Percentiles rank a stretch among this genome's conserved stretches.
phyloP scores from a whole-genome alignment of 23 tunicate genomes.

The Ascidia mentula region DNA sequence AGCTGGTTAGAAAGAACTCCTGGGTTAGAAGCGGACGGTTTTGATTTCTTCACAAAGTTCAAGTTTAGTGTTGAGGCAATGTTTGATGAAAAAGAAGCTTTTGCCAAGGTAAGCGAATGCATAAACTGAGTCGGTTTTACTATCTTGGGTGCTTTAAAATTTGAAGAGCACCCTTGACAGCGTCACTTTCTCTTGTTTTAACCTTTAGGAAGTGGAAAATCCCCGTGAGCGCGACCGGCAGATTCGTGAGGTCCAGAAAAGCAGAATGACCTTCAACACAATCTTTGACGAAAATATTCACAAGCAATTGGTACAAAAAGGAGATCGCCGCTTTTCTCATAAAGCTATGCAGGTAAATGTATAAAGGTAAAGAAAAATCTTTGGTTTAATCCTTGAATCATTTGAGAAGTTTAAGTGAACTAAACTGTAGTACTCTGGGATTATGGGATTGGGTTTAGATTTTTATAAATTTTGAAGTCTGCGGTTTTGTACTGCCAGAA shows the following conservation, averaged over 20 bases:
- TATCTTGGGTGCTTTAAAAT: no score
- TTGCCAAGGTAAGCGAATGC: slow-evolving; percentile 86
- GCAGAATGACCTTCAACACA: slow-evolving; percentile 32
- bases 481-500: no score
- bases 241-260: slow-evolving; percentile 5
- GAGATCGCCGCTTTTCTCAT: slow-evolving; percentile 69
- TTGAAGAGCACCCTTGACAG: no score
- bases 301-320: slow-evolving; percentile 40
- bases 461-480: no score
- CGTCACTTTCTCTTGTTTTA: no score
- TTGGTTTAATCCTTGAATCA: no score
- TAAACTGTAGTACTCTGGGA: no score
- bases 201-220: slow-evolving; percentile 59
- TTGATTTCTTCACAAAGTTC: slow-evolving; percentile 75
- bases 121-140: no score
- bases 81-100: slow-evolving; percentile 51
- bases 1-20: slow-evolving; percentile 90
- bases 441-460: no score
- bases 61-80: slow-evolving; percentile 56
- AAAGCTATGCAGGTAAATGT: slow-evolving; percentile 83
- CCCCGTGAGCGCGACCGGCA: slow-evolving; percentile 6
- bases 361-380: no score
- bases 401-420: no score
- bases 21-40: slow-evolving; percentile 59
- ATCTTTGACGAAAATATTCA: slow-evolving; percentile 62